Percentiles rank a stretch among this genome's conserved stretches.
These are phyloP conservation scores for Pristionchus arcanus DNA, from an alignment of 2,888 invertebrate genomes.

Conservation along the genomic window DNA sequence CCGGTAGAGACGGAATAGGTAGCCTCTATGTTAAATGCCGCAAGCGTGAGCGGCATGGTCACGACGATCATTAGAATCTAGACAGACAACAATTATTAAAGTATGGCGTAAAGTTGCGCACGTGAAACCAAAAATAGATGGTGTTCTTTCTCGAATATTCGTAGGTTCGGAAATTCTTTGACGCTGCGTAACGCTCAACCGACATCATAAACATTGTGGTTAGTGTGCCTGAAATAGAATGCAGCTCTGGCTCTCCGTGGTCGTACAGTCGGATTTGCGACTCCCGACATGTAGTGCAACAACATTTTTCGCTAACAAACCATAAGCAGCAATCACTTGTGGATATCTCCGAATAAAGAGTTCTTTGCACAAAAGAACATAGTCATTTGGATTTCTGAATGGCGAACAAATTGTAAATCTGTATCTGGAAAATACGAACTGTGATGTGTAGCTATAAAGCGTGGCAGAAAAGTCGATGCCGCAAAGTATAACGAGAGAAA, in stretches of 20 bases:
- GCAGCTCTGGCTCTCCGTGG: too few species aligned
- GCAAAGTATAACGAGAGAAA: not conserved
- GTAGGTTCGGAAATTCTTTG: not conserved
- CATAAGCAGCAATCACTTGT: not conserved
- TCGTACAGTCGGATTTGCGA: too few species aligned
- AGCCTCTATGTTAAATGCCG: not conserved
- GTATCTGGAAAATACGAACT: not conserved
- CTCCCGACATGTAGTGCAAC: not conserved
- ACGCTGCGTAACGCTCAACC: not conserved
- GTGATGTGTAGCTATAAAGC: not conserved
- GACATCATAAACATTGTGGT: not conserved
- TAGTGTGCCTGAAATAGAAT: not conserved
- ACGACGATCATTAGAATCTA: not conserved
- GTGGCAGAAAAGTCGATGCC: not conserved
- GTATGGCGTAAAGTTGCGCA: not conserved
- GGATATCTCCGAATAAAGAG: not conserved
- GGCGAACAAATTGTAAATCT: not conserved
- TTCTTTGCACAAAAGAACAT: not conserved
- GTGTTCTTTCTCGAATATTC: not conserved
- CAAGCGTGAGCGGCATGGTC: not conserved
- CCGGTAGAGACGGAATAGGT: not conserved
- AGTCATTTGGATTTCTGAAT: not conserved
- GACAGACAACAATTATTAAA: not conserved
- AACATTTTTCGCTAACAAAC: not conserved
- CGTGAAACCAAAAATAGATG: not conserved